Evolutionary conservation across 2,888 invertebrate species (phyloP), one percentile per base, ranked within the genome.

Genomic region (Coenonympha glycerion): DNA sequence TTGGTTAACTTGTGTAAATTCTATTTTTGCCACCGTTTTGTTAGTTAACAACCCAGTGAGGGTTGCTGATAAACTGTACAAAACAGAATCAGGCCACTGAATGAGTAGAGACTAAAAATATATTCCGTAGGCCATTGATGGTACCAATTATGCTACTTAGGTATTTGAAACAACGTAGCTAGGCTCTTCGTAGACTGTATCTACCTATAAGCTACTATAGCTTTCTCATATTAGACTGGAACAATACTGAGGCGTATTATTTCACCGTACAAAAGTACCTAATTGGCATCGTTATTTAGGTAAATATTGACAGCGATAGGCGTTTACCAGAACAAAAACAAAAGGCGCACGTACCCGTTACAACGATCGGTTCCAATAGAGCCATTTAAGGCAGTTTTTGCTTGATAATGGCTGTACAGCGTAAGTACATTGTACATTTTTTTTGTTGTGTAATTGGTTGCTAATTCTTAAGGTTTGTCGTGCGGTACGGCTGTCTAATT

Each of bases 391-490:
- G 63, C 58, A 50, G 55, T 70, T 73, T 72, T 72, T 71, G 62
- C 61, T 37, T 47, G 49, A 45, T 71, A 71, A 72, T 68, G 59
- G 64, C 53, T 64, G 65, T 66, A 61, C 60, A 65, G 64, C 16
- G 39, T n/a, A n/a, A n/a, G n/a, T 15, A 22, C 21, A 13, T n/a
- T 30, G 16, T 33, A 16, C 16, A 33, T 3, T 45, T 45, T 44
- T 66, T 72, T 78, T 76, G 64, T 67, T 56, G 53, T 60, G 60
- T 78, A 79, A 80, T 79, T 72, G 71, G 66, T 68, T 66, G 66
- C 65, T 76, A 74, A 76, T 73, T 68, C 62, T 62, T 60, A 63
- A 62, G 60, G 61, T 65, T 64, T 63, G 58, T 62, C 62, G 66
- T 63, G 63, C 60, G 66, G 61, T 61, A 60, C 58, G 63, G 59